A percentile compares a stretch with the other conserved stretches of the same genome.
Conservation (phyloP, 2,888 invertebrate genomes). For the Agriopis marginaria region DNA sequence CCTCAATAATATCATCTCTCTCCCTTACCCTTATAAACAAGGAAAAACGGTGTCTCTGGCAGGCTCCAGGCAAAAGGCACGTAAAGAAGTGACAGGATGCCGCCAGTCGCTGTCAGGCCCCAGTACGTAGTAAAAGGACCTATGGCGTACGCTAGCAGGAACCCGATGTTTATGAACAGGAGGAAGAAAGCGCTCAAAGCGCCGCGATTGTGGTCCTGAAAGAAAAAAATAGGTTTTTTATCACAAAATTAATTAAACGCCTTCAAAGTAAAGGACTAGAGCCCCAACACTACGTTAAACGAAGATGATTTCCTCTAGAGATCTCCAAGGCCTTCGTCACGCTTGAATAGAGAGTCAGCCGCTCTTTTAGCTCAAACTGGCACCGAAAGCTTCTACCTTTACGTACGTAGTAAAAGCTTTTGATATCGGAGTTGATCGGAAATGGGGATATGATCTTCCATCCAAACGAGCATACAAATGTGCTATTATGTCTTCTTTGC, state of each 20-base stretch:
- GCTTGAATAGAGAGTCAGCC: too few species aligned
- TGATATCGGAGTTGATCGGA: too few species aligned
- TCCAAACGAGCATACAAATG: too few species aligned
- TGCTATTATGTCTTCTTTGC: too few species aligned
- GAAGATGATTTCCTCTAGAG: too few species aligned
- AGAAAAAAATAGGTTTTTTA: neutral
- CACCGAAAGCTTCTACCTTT: too few species aligned
- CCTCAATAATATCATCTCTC: neutral
- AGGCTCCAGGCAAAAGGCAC: constrained; percentile 88
- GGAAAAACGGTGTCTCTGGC: constrained; percentile 93
- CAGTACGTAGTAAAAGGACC: constrained; percentile 91
- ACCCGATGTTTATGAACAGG: constrained; percentile 90
- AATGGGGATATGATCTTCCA: too few species aligned
- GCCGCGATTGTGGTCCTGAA: constrained; percentile 91
- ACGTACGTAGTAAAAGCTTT: too few species aligned
- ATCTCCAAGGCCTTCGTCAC: too few species aligned
- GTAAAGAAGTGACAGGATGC: constrained; percentile 88
- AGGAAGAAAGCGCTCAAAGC: constrained; percentile 93
- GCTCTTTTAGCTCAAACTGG: too few species aligned
- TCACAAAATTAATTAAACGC: neutral
- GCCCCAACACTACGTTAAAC: too few species aligned
- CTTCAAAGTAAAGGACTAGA: too few species aligned
- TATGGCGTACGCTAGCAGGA: constrained; percentile 90
- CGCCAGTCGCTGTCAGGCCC: constrained; percentile 88
- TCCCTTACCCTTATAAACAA: constrained; percentile 85